These are phyloP conservation scores for Schizopygopsis malacanthus DNA, from an alignment of 2,797 vertebrate genomes.

Conservation along the genomic window DNA sequence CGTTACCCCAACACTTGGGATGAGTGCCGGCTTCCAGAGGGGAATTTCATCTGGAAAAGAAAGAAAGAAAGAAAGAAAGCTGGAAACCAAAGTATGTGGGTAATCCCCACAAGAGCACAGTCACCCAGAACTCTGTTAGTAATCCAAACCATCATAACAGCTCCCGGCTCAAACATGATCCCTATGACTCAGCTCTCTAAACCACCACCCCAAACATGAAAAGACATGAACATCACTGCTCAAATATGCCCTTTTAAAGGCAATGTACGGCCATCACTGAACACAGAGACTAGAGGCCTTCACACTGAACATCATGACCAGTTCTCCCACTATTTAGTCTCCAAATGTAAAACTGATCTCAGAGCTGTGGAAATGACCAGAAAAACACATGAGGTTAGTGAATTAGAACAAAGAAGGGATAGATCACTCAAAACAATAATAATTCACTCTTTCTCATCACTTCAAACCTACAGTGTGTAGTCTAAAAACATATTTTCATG, in stretches of 20 bases:
- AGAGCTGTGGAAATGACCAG: background rate
- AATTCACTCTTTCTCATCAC: background rate
- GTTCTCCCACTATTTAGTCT: background rate
- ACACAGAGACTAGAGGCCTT: background rate
- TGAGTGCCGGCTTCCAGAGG: background rate
- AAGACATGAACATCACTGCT: constrained; percentile 44
- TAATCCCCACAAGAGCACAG: constrained; percentile 54
- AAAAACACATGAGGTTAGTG: background rate
- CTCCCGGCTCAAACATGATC: constrained; percentile 71
- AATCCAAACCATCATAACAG: constrained; percentile 75
- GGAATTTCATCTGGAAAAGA: background rate
- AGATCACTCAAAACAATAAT: background rate
- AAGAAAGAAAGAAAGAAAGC: constrained; percentile 8
- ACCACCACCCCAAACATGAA: constrained; percentile 52
- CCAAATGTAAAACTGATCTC: background rate
- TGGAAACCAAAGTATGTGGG: constrained; percentile 22
- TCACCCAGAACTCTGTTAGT: constrained; percentile 66
- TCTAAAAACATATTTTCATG: background rate
- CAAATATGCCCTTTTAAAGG: constrained; percentile 48
- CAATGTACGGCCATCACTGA: background rate
- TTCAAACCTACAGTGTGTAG: background rate
- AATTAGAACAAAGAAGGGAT: background rate
- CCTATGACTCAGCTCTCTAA: constrained; percentile 69
- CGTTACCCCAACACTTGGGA: too few species aligned
- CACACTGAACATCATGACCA: constrained; percentile 19